Evolutionary conservation across 1,140 invertebrate genomes (phyloP).

Genomic region (Drosophila sp.): DNA sequence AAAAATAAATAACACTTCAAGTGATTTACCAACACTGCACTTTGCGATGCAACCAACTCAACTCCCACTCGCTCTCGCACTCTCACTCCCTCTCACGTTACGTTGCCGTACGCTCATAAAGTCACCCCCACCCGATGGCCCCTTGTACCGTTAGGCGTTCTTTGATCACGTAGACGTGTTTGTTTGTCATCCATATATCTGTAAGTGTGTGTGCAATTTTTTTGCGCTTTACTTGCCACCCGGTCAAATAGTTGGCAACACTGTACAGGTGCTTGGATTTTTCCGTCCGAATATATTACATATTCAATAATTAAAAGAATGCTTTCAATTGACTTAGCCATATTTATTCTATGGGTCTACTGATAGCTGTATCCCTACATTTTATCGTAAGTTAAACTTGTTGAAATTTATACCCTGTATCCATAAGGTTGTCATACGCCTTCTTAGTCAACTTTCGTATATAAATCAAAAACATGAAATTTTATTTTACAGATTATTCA

Average conservation of each 20-base stretch:
- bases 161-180: slow-evolving; percentile 53
- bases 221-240: slow-evolving; percentile 36
- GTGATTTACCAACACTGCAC: slow-evolving; percentile 28
- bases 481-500: no score
- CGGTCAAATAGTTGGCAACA: slow-evolving; percentile 34
- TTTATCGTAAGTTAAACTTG: no score
- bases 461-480: no score
- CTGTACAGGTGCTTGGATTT: slow-evolving; percentile 34
- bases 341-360: no score
- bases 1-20: slow-evolving; percentile 29
- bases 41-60: slow-evolving; percentile 27
- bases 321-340: background rate
- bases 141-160: slow-evolving; percentile 33
- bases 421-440: no score
- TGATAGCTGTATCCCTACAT: no score
- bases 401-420: no score
- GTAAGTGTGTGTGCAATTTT: slow-evolving; percentile 34
- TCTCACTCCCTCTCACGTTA: slow-evolving; percentile 23
- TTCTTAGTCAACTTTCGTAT: no score
- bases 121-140: slow-evolving; percentile 16
- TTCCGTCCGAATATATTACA: slow-evolving; percentile 13
- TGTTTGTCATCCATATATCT: slow-evolving; percentile 33
- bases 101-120: slow-evolving; percentile 23
- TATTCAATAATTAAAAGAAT: slow-evolving; percentile 14
- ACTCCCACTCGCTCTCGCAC: slow-evolving; percentile 24